Base-by-base conservation (phyloP, 1,140 invertebrate species). In the Polypedilum pembai region DNA sequence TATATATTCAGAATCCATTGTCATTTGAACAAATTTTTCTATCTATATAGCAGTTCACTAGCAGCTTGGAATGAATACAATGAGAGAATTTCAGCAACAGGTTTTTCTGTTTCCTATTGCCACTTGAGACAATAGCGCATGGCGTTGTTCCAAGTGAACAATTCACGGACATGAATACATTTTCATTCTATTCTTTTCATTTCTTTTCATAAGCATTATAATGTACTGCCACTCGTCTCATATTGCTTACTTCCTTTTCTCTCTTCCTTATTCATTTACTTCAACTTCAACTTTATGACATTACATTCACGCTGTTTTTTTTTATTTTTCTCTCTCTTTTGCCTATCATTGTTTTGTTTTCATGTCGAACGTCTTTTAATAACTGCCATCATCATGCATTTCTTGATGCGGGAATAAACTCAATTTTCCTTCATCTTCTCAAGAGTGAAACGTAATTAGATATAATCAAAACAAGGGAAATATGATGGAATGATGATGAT, bases 111-210 rank as follows among this genome's bases (percentile, higher is more conserved):
- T 69, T 69, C 17, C 65, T 69, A 56, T 56, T 56, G 17, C 65
- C 65, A 69, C 65, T 69, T 69, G 65, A 69, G 65, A 69, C 65
- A 69, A 69, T 69, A 18, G 65, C 65, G 65, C 17, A 69, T 69
- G 65, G 65, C 65, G 65, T 7, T 18, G 20, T 69, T 69, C 65
- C 65, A 69, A 69, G 15, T 20, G 65, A 69, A 69, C 65, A 69
- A 21, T 69, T 69, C 65, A 69, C 20, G 65, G 17, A 8, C 65
- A 69, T 69, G 65, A 69, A 69, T 20, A 66, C 18, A 69, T 69
- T 69, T 20, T 21, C 17, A 15, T 69, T 20, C 65, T 69, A 2
- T 66, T 33, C 24, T 18, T 66, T n/a, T 18, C 8, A 8, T 12
- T 56, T 56, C 24, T 18, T 66, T n/a, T 18, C 18, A 20, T 4